Conservation (phyloP, 2,888 invertebrate genomes). For the Chalcis sispes region DNA sequence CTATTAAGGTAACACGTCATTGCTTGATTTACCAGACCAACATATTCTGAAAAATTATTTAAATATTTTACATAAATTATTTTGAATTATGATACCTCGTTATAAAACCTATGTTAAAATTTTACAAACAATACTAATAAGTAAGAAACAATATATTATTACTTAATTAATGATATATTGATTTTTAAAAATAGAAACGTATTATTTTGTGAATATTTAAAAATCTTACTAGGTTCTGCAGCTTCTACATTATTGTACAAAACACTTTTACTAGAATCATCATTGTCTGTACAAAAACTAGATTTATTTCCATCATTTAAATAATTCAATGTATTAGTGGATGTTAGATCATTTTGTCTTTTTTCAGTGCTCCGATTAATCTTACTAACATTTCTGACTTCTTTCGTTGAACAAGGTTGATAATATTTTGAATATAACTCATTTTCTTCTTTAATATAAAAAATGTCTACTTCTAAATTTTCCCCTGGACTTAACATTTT, state of each 20-base stretch:
- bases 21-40: conserved; percentile 91
- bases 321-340: no score
- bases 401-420: no score
- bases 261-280: conserved; percentile 7
- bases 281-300: no score
- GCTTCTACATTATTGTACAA: conserved; percentile 20
- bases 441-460: no score
- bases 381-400: no score
- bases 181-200: background rate
- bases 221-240: conserved; percentile 39
- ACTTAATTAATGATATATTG: no score
- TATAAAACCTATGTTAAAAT: background rate
- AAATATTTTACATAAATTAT: conserved; percentile 16
- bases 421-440: no score
- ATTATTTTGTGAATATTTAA: background rate
- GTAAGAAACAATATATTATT: background rate
- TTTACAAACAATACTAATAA: background rate
- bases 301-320: no score
- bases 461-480: no score
- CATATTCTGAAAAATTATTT: conserved; percentile 76
- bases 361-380: no score
- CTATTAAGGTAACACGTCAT: conserved; percentile 96
- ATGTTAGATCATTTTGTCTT: no score
- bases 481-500: no score
- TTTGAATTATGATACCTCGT: background rate